Percentiles rank a stretch among this genome's conserved stretches.
phyloP scores from a whole-genome alignment of 2,888 invertebrate genomes.

The Muscina levida region DNA sequence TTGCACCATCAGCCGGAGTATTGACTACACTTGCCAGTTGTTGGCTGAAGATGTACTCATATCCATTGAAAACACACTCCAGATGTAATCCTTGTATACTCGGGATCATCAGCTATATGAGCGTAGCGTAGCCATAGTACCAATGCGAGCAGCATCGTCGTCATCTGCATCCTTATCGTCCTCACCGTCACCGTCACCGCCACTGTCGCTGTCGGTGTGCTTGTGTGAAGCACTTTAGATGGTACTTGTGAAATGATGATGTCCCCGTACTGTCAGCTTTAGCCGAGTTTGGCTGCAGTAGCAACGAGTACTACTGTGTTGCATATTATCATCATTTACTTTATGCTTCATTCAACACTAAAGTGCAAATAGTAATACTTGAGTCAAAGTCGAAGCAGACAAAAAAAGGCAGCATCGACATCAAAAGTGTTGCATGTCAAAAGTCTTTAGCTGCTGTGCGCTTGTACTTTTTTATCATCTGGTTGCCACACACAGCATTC shows the following conservation, averaged over 20 bases:
- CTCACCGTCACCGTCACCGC: conserved; percentile 23
- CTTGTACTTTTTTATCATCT: conserved; percentile 32
- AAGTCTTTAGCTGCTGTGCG: conserved; percentile 48
- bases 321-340: conserved; percentile 41
- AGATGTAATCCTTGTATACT: conserved; percentile 4
- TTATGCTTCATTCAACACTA: conserved; percentile 32
- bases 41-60: conserved; percentile 18
- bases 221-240: conserved; percentile 34
- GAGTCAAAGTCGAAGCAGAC: conserved; percentile 21
- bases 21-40: conserved; percentile 44
- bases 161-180: conserved; percentile 38
- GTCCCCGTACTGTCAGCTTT: not conserved
- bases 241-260: conserved; percentile 30
- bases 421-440: conserved; percentile 54
- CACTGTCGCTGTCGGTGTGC: not conserved
- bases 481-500: conserved; percentile 26
- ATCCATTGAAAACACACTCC: conserved; percentile 15
- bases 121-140: not conserved
- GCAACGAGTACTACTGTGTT: conserved; percentile 10
- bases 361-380: conserved; percentile 47
- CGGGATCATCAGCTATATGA: not conserved
- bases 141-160: conserved; percentile 22
- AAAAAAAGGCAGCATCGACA: conserved; percentile 36
- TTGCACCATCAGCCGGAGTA: conserved; percentile 28
- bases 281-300: conserved; percentile 1